A percentile compares a stretch with the other conserved stretches of the same genome.
Evolutionary conservation across 2,888 invertebrate genomes (phyloP).

Genomic region (Mythimna albipuncta): DNA sequence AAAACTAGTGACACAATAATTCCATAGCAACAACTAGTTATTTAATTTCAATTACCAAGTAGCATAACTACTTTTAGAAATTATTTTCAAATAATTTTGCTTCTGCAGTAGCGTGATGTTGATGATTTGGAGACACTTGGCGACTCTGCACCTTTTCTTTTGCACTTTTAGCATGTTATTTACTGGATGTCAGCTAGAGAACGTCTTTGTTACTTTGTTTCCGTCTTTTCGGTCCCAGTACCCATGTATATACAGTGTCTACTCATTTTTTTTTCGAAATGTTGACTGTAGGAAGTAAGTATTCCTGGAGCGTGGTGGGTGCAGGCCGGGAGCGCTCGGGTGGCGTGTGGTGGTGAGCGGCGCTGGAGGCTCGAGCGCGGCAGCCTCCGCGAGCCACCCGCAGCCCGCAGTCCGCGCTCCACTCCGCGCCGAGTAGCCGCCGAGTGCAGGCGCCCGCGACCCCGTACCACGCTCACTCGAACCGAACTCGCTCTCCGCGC

Average conservation of each 20-base stretch:
- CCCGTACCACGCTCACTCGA: conserved; percentile 69
- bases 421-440: conserved; percentile 77
- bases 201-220: not conserved
- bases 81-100: conserved; percentile 3
- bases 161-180: not conserved
- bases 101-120: not conserved
- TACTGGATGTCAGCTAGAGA: not conserved
- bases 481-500: conserved; percentile 66
- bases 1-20: not conserved
- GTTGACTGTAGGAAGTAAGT: conserved; percentile 8
- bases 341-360: conserved; percentile 25
- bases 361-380: conserved; percentile 49
- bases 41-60: conserved; percentile 17
- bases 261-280: not conserved
- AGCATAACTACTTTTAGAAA: not conserved
- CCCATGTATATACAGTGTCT: too few relatives aligned
- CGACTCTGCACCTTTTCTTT: not conserved
- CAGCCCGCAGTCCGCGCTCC: conserved; percentile 64
- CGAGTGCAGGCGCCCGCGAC: conserved; percentile 79
- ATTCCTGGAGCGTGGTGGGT: conserved; percentile 25
- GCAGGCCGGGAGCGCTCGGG: conserved; percentile 13
- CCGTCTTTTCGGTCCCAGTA: not conserved
- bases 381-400: conserved; percentile 51
- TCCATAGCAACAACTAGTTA: conserved; percentile 26
- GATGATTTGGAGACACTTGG: not conserved